Percentiles rank a stretch among this genome's conserved stretches.
Evolutionary conservation across 2,113 vertebrate genomes (phyloP).

Genomic region (Stegostoma tigrinum): DNA sequence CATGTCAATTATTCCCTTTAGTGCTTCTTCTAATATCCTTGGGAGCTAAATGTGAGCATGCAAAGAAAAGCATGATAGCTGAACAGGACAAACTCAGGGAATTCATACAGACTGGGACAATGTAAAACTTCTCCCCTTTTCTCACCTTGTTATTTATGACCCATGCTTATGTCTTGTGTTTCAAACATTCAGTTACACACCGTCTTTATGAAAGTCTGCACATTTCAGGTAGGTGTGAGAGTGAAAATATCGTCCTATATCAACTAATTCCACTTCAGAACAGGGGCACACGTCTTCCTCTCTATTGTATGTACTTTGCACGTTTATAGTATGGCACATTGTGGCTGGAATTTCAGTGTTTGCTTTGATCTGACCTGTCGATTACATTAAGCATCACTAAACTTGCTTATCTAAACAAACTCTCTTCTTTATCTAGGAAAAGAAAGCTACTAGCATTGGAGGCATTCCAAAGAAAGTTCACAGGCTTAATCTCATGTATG

Average conservation of each 20-base stretch:
- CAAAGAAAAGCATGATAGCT: not conserved
- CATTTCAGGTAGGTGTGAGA: not conserved
- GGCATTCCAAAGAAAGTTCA: too few species aligned
- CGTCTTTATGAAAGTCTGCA: not conserved
- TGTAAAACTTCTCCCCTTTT: not conserved
- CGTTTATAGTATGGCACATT: not conserved
- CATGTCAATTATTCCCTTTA: not conserved
- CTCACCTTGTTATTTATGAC: not conserved
- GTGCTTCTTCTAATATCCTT: not conserved
- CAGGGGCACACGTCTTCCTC: not conserved
- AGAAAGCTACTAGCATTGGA: too few species aligned
- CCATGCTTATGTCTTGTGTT: not conserved
- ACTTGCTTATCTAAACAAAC: not conserved
- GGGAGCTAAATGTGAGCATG: not conserved
- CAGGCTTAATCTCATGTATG: too few species aligned
- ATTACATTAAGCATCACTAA: not conserved
- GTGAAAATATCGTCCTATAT: not conserved
- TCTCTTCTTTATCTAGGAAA: too few species aligned
- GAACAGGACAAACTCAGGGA: not conserved
- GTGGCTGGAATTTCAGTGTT: not conserved
- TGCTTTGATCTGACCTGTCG: not conserved
- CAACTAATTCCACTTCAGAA: not conserved
- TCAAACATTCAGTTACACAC: not conserved
- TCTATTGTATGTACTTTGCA: not conserved
- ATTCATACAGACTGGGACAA: not conserved